Conservation (phyloP, 23 tunicate genomes). For the Ascidia mentula region DNA sequence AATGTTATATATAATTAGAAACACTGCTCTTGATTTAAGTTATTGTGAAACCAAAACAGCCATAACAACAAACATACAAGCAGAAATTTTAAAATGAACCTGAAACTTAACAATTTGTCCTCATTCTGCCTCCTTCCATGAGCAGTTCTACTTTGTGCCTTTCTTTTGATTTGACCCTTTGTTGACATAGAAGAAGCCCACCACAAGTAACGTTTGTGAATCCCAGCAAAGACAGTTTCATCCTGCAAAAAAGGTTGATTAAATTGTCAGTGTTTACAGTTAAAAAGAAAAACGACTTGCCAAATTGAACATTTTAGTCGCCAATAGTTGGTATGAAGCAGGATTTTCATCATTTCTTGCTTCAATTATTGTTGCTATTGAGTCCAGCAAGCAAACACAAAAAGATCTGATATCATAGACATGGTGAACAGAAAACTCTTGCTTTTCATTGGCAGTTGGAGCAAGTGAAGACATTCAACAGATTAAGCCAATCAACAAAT, state of each 20-base stretch:
- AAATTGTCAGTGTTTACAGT: background rate
- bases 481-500: background rate
- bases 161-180: background rate
- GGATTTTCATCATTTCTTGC: constrained; percentile 4
- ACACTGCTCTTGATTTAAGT: no score
- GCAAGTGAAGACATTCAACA: background rate
- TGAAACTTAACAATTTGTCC: background rate
- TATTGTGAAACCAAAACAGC: no score
- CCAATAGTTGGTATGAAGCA: constrained; percentile 21
- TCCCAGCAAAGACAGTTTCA: constrained; percentile 29
- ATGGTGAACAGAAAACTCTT: constrained; percentile 49
- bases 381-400: constrained; percentile 37
- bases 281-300: background rate
- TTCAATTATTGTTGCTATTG: constrained; percentile 31
- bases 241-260: constrained; percentile 4
- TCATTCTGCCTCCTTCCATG: background rate
- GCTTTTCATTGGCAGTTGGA: background rate
- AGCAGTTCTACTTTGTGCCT: background rate
- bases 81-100: no score
- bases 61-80: no score
- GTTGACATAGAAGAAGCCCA: constrained; percentile 17
- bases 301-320: constrained; percentile 19
- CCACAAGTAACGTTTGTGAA: constrained; percentile 56
- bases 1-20: no score
- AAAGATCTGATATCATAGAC: constrained; percentile 45